A percentile compares a stretch with the other conserved stretches of the same genome.
These are phyloP conservation scores for Charina bottae DNA, from an alignment of 2,113 vertebrate species.

Conservation along the genomic window DNA sequence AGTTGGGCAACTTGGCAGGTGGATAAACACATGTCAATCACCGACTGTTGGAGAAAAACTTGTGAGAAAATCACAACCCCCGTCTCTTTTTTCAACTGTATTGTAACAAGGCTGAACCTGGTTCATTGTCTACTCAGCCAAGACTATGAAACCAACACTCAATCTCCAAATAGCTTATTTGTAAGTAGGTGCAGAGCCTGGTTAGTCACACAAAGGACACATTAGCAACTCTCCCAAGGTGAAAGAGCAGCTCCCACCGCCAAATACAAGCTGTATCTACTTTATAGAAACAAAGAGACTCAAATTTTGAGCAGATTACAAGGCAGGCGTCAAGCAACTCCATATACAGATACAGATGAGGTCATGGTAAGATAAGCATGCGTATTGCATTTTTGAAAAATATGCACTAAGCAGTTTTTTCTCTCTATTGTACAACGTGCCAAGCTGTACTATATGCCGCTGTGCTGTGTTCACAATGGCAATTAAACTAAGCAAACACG, in stretches of 20 bases:
- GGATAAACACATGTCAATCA: not conserved
- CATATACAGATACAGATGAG: not conserved
- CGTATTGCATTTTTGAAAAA: not conserved
- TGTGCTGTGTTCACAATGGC: not conserved
- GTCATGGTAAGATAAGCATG: not conserved
- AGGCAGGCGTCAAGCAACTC: not conserved
- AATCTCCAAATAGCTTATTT: not conserved
- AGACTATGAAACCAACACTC: not conserved
- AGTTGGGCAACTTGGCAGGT: not conserved
- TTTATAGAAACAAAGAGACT: not conserved
- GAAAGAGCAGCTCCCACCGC: not conserved
- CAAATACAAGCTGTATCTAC: not conserved
- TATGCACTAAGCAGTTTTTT: not conserved
- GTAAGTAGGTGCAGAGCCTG: not conserved
- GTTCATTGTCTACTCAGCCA: not conserved
- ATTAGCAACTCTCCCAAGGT: not conserved
- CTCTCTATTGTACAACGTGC: not conserved
- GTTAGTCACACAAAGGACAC: not conserved
- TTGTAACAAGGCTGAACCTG: not conserved
- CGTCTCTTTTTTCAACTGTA: not conserved
- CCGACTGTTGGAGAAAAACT: not conserved
- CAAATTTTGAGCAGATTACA: not conserved
- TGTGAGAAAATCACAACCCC: not conserved
- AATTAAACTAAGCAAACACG: not conserved
- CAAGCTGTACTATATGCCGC: not conserved